Evolutionary conservation across 1,140 invertebrate species (phyloP).

Genomic region (Pararge aegeria): DNA sequence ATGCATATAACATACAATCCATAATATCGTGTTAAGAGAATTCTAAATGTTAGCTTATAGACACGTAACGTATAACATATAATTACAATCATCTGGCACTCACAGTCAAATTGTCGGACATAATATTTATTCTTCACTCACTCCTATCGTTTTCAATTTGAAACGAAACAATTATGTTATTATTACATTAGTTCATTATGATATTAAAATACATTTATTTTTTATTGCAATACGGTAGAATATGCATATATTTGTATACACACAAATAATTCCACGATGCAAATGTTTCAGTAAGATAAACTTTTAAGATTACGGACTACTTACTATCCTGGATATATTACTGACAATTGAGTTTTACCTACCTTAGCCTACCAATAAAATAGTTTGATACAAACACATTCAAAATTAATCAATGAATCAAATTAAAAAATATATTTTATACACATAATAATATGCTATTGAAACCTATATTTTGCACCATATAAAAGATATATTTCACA

Average conservation of each 20-base stretch:
- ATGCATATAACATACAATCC: too few species aligned
- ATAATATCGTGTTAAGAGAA: neutral
- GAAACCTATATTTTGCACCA: constrained; percentile 17
- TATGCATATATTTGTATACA: too few species aligned
- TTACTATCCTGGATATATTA: too few species aligned
- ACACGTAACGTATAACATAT: constrained; percentile 60
- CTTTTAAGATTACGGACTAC: neutral
- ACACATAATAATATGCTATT: neutral
- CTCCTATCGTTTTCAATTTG: constrained; percentile 2
- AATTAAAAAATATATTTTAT: too few species aligned
- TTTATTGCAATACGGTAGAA: too few species aligned
- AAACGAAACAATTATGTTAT: neutral
- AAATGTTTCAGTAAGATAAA: too few species aligned
- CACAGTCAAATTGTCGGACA: constrained; percentile 30
- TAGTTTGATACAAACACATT: too few species aligned
- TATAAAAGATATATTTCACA: constrained; percentile 19
- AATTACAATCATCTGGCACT: constrained; percentile 75
- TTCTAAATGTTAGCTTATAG: constrained; percentile 7
- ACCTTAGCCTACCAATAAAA: too few species aligned
- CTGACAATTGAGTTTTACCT: neutral
- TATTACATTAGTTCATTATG: too few species aligned
- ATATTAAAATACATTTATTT: too few species aligned
- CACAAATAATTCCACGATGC: too few species aligned
- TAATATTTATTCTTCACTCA: constrained; percentile 27
- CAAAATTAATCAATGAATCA: too few species aligned